Evolutionary conservation across 2,113 vertebrate genomes (phyloP).

Genomic region (Oryzias melastigma): DNA sequence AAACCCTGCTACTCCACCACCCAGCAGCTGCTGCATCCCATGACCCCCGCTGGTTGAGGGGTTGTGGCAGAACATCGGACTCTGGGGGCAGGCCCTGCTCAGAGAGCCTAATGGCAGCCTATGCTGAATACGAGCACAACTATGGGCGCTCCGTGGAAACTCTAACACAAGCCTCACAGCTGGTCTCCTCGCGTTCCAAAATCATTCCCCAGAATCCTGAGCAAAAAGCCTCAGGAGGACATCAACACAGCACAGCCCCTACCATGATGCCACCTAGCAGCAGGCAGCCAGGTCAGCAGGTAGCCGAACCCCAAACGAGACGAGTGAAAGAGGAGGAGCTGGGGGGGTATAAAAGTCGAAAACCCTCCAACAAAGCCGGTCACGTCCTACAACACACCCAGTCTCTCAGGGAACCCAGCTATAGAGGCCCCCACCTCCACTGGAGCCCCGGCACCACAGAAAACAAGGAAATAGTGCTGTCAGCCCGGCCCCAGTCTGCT

Average conservation of each 20-base stretch:
- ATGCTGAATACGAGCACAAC: conserved; percentile 71
- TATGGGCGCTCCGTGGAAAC: conserved; percentile 84
- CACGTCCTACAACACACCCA: conserved; percentile 84
- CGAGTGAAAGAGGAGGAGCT: conserved; percentile 42
- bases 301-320: conserved; percentile 76
- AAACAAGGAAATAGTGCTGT: conserved; percentile 19
- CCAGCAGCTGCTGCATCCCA: conserved; percentile 50
- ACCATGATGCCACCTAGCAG: conserved; percentile 26
- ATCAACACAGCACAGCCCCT: conserved; percentile 27
- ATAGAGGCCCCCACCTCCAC: conserved; percentile 74
- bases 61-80: conserved; percentile 30
- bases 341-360: conserved; percentile 85
- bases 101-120: conserved; percentile 80
- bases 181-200: conserved; percentile 71
- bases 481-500: conserved; percentile 31
- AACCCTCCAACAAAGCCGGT: conserved; percentile 82
- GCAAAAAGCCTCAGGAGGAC: conserved; percentile 5
- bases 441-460: conserved; percentile 48
- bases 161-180: conserved; percentile 74
- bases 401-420: conserved; percentile 82
- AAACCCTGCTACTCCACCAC: conserved; percentile 80
- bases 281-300: conserved; percentile 72
- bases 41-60: conserved; percentile 53
- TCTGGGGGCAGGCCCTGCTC: conserved; percentile 77
- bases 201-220: conserved; percentile 15